phyloP scores from a whole-genome alignment of 1,140 invertebrate genomes.

The Aphelenchoides besseyi region DNA sequence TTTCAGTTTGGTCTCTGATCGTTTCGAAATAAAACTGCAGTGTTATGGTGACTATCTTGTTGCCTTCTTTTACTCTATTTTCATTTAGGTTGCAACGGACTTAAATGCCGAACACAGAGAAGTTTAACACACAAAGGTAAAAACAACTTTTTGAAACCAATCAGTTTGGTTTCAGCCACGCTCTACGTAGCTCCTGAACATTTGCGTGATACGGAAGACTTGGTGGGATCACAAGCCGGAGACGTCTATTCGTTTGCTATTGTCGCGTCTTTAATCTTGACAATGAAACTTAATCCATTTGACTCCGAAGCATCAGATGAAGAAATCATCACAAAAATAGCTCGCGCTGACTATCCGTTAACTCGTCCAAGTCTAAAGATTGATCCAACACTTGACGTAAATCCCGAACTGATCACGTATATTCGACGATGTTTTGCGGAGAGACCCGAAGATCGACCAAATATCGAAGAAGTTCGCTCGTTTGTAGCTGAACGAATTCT shows the following conservation, averaged over 20 bases:
- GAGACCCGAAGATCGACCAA: slow-evolving; percentile 13
- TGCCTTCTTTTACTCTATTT: no score
- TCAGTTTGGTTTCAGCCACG: background rate
- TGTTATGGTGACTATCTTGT: background rate
- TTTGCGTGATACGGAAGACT: background rate
- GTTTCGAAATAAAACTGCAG: slow-evolving; percentile 20
- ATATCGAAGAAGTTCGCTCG: slow-evolving; percentile 1
- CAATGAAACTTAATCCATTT: background rate
- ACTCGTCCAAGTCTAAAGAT: background rate
- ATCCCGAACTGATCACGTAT: background rate
- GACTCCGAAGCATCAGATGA: background rate
- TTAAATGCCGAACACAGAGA: background rate
- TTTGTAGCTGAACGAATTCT: background rate
- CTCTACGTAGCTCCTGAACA: slow-evolving; percentile 23
- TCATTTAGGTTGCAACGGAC: no score
- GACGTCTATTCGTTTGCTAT: slow-evolving; percentile 26
- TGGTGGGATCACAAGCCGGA: slow-evolving; percentile 17
- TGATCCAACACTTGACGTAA: background rate
- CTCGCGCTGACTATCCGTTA: background rate
- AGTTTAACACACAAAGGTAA: background rate
- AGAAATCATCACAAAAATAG: background rate
- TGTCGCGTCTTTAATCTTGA: slow-evolving; percentile 15
- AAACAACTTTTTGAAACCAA: background rate
- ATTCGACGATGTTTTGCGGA: slow-evolving; percentile 19
- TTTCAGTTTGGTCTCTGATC: slow-evolving; percentile 12